A percentile compares a stretch with the other conserved stretches of the same genome.
phyloP scores from a whole-genome alignment of 2,113 vertebrate species.

The Leptocoma aspasia region DNA sequence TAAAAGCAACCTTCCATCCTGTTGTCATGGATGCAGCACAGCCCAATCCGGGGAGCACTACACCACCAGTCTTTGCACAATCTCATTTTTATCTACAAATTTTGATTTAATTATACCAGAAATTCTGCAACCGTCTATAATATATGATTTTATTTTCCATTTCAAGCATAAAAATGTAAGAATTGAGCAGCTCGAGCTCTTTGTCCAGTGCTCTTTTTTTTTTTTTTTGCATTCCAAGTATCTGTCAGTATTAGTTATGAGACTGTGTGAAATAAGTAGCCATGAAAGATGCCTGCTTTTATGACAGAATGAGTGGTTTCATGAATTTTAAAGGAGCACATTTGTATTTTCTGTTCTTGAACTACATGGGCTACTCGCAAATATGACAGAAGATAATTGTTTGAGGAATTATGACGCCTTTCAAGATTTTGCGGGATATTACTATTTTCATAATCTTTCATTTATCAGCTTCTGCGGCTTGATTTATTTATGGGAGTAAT shows the following conservation, averaged over 20 bases:
- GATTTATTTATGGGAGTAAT: slow-evolving; percentile 59
- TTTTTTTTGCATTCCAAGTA: slow-evolving; percentile 52
- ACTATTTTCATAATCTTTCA: slow-evolving; percentile 59
- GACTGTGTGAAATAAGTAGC: slow-evolving; percentile 62
- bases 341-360: slow-evolving; percentile 55
- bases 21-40: slow-evolving; percentile 83
- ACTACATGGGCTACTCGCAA: slow-evolving; percentile 42
- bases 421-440: slow-evolving; percentile 52
- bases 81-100: slow-evolving; percentile 73
- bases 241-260: slow-evolving; percentile 64
- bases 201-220: neutral
- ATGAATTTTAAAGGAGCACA: slow-evolving; percentile 59
- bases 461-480: slow-evolving; percentile 17
- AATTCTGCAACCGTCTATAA: slow-evolving; percentile 45
- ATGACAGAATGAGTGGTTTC: slow-evolving; percentile 54
- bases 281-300: slow-evolving; percentile 55
- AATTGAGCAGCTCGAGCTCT: slow-evolving; percentile 37
- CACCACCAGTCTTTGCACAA: slow-evolving; percentile 63
- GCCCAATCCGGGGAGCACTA: slow-evolving; percentile 60
- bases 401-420: slow-evolving; percentile 61
- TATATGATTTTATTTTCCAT: slow-evolving; percentile 45
- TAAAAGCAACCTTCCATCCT: slow-evolving; percentile 79
- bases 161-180: slow-evolving; percentile 28
- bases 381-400: slow-evolving; percentile 59
- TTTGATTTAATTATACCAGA: slow-evolving; percentile 72